Evolutionary conservation across 1,140 invertebrate species (phyloP).

Genomic region (Heterodera schachtii): DNA sequence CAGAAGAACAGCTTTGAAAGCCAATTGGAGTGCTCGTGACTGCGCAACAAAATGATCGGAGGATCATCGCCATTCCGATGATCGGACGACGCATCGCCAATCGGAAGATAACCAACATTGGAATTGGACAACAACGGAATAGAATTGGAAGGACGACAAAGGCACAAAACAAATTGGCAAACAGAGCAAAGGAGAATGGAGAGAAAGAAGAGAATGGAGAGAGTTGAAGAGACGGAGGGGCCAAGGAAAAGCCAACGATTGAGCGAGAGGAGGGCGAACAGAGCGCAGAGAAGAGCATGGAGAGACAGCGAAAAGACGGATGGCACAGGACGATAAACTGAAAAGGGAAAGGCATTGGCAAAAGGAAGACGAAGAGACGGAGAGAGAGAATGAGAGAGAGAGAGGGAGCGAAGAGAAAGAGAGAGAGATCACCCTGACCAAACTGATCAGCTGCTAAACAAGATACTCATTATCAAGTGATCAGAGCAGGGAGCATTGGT

Average conservation of each 20-base stretch:
- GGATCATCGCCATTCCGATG: background rate
- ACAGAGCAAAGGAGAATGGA: background rate
- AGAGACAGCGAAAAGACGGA: background rate
- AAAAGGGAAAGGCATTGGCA: too few relatives aligned
- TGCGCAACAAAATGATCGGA: conserved; percentile 3
- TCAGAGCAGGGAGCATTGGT: too few relatives aligned
- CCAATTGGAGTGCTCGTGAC: conserved; percentile 45
- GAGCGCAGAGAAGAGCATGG: background rate
- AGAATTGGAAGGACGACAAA: background rate
- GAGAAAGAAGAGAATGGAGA: background rate
- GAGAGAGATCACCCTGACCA: too few relatives aligned
- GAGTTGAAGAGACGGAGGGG: background rate
- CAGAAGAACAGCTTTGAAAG: conserved; percentile 62
- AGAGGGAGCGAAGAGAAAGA: too few relatives aligned
- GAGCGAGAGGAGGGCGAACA: background rate
- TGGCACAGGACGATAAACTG: background rate
- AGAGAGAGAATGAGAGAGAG: too few relatives aligned
- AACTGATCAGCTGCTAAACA: background rate
- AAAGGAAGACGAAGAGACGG: too few relatives aligned
- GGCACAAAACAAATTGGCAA: background rate
- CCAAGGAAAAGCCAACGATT: background rate
- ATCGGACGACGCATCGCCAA: background rate
- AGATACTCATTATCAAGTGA: too few relatives aligned
- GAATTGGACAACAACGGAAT: too few relatives aligned
- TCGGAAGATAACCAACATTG: background rate